Evolutionary conservation across 2,113 vertebrate genomes (phyloP), one percentile per base, ranked within the genome.

Genomic region (Ochotona curzoniae): DNA sequence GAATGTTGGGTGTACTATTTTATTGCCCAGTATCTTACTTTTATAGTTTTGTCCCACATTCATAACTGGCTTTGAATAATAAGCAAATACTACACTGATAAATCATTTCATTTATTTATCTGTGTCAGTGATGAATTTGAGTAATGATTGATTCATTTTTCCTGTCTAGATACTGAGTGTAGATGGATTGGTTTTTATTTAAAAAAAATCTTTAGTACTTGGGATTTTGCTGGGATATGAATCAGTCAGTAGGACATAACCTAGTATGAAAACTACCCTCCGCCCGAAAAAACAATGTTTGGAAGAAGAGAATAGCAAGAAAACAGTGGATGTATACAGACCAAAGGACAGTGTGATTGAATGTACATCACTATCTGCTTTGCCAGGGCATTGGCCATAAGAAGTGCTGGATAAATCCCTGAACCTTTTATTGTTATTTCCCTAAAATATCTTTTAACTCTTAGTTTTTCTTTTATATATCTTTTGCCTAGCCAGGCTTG

Each of bases 111-210:
- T 73, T 66, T 87, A 88, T 84, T 93, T 17, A 23, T 76, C 49
- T 88, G 15, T 89, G 73, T 81, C 51, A 69, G 28, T 64, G 60
- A 63, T 93, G 32, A 84, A 78, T 91, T 76, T 70, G 80, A 74
- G 25, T 60, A 82, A 57, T 85, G 28, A 81, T 54, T 75, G 51
- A 66, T 94, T 91, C 25, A 38, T 76, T 74, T 44, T 78, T 88
- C 35, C 60, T 92, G 9, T 90, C 73, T 76, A 88, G 73, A 90
- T 90, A 47, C n/a, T 90, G n/a, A 87, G 8, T 71, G 32, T 93
- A 69, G 54, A 38, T 94, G 30, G 74, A 91, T 71, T 76, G 47
- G 32, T 75, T 80, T 60, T 86, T 87, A 69, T 67, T 92, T 51
- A 79, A 69, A 89, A 44, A 54, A 92, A 38, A 57, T 87, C 11